Percentiles rank a stretch among this genome's conserved stretches.
phyloP scores from a whole-genome alignment of 1,140 invertebrate genomes.

The Coboldia fuscipes region DNA sequence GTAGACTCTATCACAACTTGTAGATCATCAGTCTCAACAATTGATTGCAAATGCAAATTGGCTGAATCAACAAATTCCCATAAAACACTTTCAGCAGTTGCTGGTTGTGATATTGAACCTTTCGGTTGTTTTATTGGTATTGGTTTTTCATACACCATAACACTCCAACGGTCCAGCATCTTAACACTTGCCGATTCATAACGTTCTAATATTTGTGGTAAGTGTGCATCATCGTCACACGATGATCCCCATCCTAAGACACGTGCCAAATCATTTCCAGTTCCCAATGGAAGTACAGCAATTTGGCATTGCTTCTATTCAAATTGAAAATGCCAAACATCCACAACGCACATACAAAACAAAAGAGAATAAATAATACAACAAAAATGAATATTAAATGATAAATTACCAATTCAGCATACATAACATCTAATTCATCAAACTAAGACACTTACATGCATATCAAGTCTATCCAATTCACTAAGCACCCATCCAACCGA shows the following conservation, averaged over 20 bases:
- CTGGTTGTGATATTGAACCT: conserved; percentile 26
- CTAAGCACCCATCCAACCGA: conserved; percentile 87
- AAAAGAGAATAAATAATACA: conserved; percentile 1
- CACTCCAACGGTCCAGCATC: conserved; percentile 89
- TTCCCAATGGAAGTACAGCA: conserved; percentile 80
- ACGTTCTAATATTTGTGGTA: conserved; percentile 75
- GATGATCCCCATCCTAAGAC: conserved; percentile 91
- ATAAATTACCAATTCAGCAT: no score
- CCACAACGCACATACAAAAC: background rate
- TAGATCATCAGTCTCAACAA: conserved; percentile 68
- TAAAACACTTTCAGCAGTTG: conserved; percentile 26
- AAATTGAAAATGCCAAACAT: background rate
- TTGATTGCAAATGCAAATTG: conserved; percentile 61
- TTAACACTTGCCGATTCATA: conserved; percentile 89
- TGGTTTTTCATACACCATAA: conserved; percentile 72
- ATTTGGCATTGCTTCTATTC: conserved; percentile 82
- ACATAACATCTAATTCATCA: background rate
- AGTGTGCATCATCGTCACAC: conserved; percentile 85
- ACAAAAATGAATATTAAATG: no score
- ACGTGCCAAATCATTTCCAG: conserved; percentile 84
- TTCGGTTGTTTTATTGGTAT: conserved; percentile 34
- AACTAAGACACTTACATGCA: conserved; percentile 56
- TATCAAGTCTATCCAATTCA: conserved; percentile 76
- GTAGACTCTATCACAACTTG: conserved; percentile 50
- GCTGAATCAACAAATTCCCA: conserved; percentile 60